Evolutionary conservation across 2,113 vertebrate genomes (phyloP), one percentile per base, ranked within the genome.

Genomic region (Scomber colias): DNA sequence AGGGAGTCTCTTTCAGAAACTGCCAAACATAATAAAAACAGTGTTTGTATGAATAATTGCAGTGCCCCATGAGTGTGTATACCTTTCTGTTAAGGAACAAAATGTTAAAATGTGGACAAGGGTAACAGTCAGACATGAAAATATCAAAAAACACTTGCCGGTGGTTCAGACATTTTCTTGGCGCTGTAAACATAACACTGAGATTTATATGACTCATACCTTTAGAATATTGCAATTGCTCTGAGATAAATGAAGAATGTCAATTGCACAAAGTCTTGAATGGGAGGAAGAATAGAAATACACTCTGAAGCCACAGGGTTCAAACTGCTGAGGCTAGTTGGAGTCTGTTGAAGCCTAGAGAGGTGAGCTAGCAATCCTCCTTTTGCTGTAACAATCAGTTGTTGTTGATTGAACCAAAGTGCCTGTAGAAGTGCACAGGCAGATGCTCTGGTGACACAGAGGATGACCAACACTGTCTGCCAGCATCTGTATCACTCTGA

Each of bases 401-500:
- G 89, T 60, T 88, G 82, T 79, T 85, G 83, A 82, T 71, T 79
- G 78, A 82, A 83, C 45, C 30, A 11, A 60, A 27, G 63, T 27
- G 70, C 88, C 84, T 75, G 45, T 44, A 82, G 81, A 76, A 82
- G 35, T 16, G 78, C 1, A 2, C 65, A 40, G 86, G 67, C 92
- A 93, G 92, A 91, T 93, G 92, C 87, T 86, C 64, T 66, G 49
- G 85, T 89, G 89, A 88, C 88, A 90, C 50, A 13, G 66, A 86
- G 79, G 90, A 78, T 80, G 85, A 88, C 59, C 83, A 90, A 89
- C 54, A 67, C 70, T 54, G 54, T 87, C 83, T 78, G 78, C 67
- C 79, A 80, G 75, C 86, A 89, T 93, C 87, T 91, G 90, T 50
- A 88, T 79, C 63, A 35, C 69, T 0, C 15, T 55, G 64, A 77